phyloP scores from a whole-genome alignment of 92 coral and sea anemone genomes.

The Epizoanthus ramosus region DNA sequence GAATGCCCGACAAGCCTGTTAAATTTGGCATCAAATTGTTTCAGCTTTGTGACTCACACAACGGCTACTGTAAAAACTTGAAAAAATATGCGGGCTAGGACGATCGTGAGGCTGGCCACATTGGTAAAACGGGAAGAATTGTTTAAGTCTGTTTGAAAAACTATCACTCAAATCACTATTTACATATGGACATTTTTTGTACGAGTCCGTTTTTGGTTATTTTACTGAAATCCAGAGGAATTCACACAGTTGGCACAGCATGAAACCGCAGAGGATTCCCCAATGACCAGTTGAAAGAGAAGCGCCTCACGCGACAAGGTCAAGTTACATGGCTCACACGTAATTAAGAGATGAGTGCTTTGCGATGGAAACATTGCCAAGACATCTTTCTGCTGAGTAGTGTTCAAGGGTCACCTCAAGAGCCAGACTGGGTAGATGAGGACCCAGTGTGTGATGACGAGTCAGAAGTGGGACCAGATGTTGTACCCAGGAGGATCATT shows the following conservation, averaged over 20 bases:
- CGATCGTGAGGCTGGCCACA: conserved; percentile 38
- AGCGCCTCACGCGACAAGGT: conserved; percentile 39
- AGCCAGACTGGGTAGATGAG: conserved; percentile 48
- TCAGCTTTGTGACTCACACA: too few species aligned
- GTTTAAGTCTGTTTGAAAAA: conserved; percentile 53
- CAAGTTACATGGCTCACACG: conserved; percentile 52
- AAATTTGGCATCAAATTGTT: too few species aligned
- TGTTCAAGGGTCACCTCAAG: conserved; percentile 51
- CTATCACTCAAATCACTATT: conserved; percentile 41
- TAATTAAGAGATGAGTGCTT: conserved; percentile 36
- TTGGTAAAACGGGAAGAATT: conserved; percentile 53
- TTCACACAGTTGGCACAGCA: conserved; percentile 52
- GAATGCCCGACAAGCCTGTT: too few species aligned
- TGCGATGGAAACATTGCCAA: conserved; percentile 52
- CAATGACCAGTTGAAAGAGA: conserved; percentile 42
- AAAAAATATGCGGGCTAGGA: conserved; percentile 63
- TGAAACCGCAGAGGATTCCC: conserved; percentile 36
- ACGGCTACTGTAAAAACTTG: too few species aligned
- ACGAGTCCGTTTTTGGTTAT: conserved; percentile 50
- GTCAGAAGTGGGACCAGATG: conserved; percentile 20
- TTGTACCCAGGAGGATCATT: conserved; percentile 27
- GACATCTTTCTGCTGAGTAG: conserved; percentile 49
- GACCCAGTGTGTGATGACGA: conserved; percentile 32
- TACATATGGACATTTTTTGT: conserved; percentile 61
- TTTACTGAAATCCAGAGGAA: conserved; percentile 40